Evolutionary conservation across 92 coral and sea anemone genomes (phyloP), one percentile per base, ranked within the genome.

Genomic region (Phymanthus crucifer): DNA sequence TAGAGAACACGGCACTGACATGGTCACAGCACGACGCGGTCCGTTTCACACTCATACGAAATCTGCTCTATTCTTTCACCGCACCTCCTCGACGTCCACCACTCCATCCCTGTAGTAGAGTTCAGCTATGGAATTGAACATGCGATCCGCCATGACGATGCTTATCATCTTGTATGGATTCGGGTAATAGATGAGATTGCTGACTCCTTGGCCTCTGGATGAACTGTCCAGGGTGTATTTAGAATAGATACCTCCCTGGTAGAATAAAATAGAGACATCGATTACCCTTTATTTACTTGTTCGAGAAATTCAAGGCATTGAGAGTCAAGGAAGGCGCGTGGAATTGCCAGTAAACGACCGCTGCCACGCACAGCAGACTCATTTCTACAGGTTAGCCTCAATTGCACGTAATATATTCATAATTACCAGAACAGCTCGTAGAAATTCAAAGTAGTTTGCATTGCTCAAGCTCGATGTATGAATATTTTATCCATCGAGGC

Each of bases 81-180:
- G 33, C 35, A 61, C 9, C 34, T 61, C 68, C 7, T 11, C 17
- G 4, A 27, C 10, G 6, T 27, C 34, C 56, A 71, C 18, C 0
- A 36, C 50, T 17, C 75, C 75, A 17, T 48, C 70, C 21, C 23
- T 19, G 72, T 37, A 77, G 38, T 77, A 32, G 4, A 26, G n/a
- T 26, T 77, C 46, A 24, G 68, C 45, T n/a, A 77, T 26, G 26
- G 54, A 61, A 29, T 77, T 77, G 46, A 77, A 35, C 18, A 77
- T 36, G 3, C 68, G 50, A 77, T 77, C 81, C n/a, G 81, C 34
- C 23, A 77, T 46, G 5, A 70, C 67, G 12, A 77, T 61, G 72
- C 81, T 77, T 14, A 77, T 37, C 81, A 77, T 77, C 48, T 61
- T 77, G 38, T n/a, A 17, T 38, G 6, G 71, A 38, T 27, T 65